phyloP scores from a whole-genome alignment of 2,797 vertebrate genomes.

The Pachyuromys duprasi region DNA sequence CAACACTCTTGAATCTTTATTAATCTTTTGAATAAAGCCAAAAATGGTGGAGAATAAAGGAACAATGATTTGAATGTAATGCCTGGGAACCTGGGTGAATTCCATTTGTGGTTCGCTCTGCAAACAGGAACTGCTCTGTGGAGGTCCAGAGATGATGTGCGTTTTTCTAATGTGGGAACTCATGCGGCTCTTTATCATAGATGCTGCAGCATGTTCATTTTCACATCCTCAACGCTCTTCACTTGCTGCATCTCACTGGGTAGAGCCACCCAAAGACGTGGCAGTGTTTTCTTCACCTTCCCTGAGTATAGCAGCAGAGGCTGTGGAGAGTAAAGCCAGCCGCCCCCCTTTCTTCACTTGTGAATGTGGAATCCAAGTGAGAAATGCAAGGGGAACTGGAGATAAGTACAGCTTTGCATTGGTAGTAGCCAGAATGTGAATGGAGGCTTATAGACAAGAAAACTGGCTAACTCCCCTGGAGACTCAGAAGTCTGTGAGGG shows the following conservation, averaged over 20 bases:
- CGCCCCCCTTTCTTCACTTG: not conserved
- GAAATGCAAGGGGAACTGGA: not conserved
- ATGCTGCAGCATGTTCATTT: not conserved
- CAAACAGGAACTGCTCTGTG: not conserved
- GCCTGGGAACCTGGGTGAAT: constrained; percentile 14
- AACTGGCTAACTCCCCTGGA: not conserved
- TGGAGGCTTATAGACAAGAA: not conserved
- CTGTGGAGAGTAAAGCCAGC: not conserved
- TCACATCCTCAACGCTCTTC: not conserved
- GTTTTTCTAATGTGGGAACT: not conserved
- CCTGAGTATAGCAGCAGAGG: not conserved
- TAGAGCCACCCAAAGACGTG: not conserved
- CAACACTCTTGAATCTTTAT: constrained; percentile 65
- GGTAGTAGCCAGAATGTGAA: not conserved
- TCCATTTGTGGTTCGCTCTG: not conserved
- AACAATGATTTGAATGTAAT: constrained; percentile 65
- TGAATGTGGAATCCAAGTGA: not conserved
- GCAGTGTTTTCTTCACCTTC: not conserved
- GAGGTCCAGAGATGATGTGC: not conserved
- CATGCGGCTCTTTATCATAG: not conserved
- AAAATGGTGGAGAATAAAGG: constrained; percentile 67
- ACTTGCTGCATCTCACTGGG: not conserved
- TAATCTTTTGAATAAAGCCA: constrained; percentile 70
- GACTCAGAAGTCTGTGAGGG: not conserved
- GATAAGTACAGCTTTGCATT: not conserved